Percentiles rank a stretch among this genome's conserved stretches.
Evolutionary conservation across 2,888 invertebrate genomes (phyloP).

Genomic region (Calameuta idolon): DNA sequence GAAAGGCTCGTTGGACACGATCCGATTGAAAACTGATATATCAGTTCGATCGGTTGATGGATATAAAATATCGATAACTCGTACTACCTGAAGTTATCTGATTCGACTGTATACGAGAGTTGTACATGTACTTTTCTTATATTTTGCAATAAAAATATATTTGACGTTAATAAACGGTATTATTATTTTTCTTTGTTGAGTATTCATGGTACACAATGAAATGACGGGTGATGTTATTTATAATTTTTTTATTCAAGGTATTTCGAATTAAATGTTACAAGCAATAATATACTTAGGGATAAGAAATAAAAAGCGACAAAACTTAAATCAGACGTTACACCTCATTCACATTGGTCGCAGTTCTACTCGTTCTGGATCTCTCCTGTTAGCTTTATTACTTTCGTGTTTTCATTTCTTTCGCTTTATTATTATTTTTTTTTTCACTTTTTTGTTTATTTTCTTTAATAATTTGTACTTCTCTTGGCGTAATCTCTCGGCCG

Average conservation of each 20-base stretch:
- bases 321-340: conserved; percentile 55
- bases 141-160: not conserved
- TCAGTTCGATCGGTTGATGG: conserved; percentile 15
- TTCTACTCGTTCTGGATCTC: conserved; percentile 18
- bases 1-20: conserved; percentile 1
- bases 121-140: not conserved
- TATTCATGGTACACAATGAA: not conserved
- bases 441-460: conserved; percentile 39
- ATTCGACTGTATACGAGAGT: not conserved
- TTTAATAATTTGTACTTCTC: conserved; percentile 58
- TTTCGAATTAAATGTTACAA: conserved; percentile 54
- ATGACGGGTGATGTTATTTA: conserved; percentile 46
- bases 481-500: conserved; percentile 53
- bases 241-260: conserved; percentile 57
- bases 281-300: conserved; percentile 55
- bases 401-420: conserved; percentile 24
- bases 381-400: not conserved
- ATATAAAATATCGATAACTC: conserved; percentile 20
- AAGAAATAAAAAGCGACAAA: conserved; percentile 57
- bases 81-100: not conserved
- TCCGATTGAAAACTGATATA: conserved; percentile 17
- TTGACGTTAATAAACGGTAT: not conserved
- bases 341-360: conserved; percentile 48
- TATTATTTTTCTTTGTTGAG: too few species aligned
- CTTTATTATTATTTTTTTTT: conserved; percentile 40